Evolutionary conservation across 1,140 invertebrate genomes (phyloP).

Genomic region (Gonioctena quinquepunctata): DNA sequence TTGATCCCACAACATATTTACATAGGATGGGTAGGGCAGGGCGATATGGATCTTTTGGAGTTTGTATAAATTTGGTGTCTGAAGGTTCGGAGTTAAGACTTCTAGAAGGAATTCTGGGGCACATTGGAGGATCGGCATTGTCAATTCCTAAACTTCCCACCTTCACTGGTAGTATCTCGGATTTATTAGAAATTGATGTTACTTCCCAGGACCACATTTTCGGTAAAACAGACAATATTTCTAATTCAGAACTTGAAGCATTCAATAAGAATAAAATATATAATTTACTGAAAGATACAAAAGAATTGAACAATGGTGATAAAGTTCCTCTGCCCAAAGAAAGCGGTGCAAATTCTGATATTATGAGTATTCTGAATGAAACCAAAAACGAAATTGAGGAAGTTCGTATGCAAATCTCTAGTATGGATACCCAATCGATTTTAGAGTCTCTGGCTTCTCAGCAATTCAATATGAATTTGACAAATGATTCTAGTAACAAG

Average conservation of each 20-base stretch:
- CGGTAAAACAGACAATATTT: background rate
- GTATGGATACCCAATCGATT: background rate
- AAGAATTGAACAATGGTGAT: background rate
- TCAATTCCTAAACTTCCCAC: slow-evolving; percentile 58
- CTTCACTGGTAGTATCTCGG: slow-evolving; percentile 28
- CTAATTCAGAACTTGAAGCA: background rate
- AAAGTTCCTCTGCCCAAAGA: background rate
- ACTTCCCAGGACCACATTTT: background rate
- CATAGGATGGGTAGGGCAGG: slow-evolving; percentile 95
- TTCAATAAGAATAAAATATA: slow-evolving; percentile 10
- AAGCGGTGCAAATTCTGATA: background rate
- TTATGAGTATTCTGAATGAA: slow-evolving; percentile 3
- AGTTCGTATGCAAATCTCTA: slow-evolving; percentile 12
- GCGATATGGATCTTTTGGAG: slow-evolving; percentile 80
- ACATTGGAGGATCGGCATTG: slow-evolving; percentile 58
- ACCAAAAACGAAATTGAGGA: slow-evolving; percentile 5
- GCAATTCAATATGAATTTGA: background rate
- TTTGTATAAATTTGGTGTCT: slow-evolving; percentile 69
- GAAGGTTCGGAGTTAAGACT: slow-evolving; percentile 62
- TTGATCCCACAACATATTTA: slow-evolving; percentile 85
- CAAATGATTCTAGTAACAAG: background rate
- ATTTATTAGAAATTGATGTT: background rate
- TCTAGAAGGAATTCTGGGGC: slow-evolving; percentile 62
- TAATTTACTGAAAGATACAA: background rate
- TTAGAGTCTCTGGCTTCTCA: slow-evolving; percentile 8